These are phyloP conservation scores for Hylaeus anthracinus DNA, from an alignment of 1,140 invertebrate species.

Conservation along the genomic window DNA sequence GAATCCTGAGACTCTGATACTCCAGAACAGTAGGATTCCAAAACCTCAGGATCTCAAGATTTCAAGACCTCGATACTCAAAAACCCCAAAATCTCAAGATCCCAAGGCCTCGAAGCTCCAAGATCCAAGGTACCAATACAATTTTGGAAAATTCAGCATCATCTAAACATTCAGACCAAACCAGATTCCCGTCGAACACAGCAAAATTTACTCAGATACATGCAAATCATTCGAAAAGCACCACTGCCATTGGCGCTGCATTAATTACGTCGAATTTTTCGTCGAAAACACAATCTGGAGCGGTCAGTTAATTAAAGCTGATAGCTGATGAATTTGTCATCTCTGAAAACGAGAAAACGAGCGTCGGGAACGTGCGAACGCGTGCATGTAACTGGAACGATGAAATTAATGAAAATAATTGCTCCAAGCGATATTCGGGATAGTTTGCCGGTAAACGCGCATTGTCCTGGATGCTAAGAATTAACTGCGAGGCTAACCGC, in stretches of 20 bases:
- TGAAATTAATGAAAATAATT: conserved; percentile 36
- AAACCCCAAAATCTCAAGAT: no score
- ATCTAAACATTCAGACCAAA: no score
- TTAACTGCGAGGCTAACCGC: conserved; percentile 5
- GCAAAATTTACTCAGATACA: neutral
- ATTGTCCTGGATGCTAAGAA: neutral
- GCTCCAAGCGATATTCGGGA: neutral
- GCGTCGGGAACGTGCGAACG: no score
- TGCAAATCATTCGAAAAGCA: conserved; percentile 5
- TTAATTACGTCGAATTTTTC: conserved; percentile 30
- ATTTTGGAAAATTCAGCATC: no score
- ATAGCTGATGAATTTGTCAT: conserved; percentile 19
- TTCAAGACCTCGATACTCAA: no score
- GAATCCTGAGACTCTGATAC: no score
- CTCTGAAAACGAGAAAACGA: neutral
- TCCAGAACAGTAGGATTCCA: no score
- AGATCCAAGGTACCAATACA: no score
- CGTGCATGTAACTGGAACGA: conserved; percentile 1
- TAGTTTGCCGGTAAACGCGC: neutral
- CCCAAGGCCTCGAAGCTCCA: no score
- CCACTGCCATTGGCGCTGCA: neutral
- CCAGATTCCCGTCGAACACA: neutral
- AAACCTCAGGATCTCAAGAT: no score
- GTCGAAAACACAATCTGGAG: neutral
- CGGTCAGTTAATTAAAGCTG: conserved; percentile 25